Evolutionary conservation across 92 coral and sea anemone species (phyloP), one percentile per base, ranked within the genome.

Genomic region (Scolanthus callimorphus): DNA sequence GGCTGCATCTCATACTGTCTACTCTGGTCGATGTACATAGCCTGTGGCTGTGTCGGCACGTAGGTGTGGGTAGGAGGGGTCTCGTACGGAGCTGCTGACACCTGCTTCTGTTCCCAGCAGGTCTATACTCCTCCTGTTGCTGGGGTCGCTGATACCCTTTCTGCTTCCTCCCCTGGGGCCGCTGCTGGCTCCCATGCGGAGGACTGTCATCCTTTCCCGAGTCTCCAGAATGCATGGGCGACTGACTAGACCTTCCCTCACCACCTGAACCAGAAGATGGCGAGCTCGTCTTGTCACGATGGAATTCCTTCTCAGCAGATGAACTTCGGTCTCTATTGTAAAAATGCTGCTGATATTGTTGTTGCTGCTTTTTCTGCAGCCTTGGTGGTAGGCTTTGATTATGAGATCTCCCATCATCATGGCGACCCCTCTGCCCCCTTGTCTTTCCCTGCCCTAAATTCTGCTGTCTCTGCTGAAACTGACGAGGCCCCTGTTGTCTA

Each of bases 341-440:
- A 58, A 47, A 55, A 34, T 84, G 81, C 25, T 73, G 86, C 43
- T 82, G 88, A 17, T 83, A 89, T 39, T 87, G 95, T 25, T 87
- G 96, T 15, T 83, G 96, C 17, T 86, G 95, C 59, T 78, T 88
- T 65, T 78, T 88, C 62, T 88, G 96, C 13, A 88, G 60, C 29
- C 96, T 71, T 27, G 96, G 96, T 21, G 96, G 96, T 19, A 88
- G 77, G 44, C 86, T 88, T 50, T 88, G 96, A 50, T 78, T 81
- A 34, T 81, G 71, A 21, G 73, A 59, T 26, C 87, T 54, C 1
- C 80, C 79, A 51, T 84, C 69, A 39, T 88, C 96, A 55, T 83
- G 82, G 29, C 89, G 74, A 41, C 90, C 86, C 59, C 76, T 73
- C 20, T 83, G 70, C 17, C 96, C 84, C 47, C 81, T 79, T 51